Conservation (phyloP, 2,797 vertebrate species). For the Brachyalestes nurse region DNA sequence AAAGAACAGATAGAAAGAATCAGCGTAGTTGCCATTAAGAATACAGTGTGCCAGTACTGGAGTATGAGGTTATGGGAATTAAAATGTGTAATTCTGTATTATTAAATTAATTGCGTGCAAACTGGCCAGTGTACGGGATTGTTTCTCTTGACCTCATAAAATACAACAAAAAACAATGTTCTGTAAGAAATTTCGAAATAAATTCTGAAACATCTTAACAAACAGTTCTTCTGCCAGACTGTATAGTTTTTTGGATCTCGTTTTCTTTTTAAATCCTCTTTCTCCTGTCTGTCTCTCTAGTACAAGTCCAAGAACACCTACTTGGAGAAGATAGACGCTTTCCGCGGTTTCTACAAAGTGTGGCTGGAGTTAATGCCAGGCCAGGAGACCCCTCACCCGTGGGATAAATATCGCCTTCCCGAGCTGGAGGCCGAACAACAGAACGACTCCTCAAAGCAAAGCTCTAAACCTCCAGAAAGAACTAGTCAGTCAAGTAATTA, state of each 20-base stretch:
- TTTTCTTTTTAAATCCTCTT: not conserved
- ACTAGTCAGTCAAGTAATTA: not conserved
- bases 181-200: no score
- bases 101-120: no score
- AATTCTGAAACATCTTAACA: no score
- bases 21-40: no score
- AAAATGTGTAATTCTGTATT: no score
- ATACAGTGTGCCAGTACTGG: no score
- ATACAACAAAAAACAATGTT: no score
- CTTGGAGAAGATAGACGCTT: constrained; percentile 91
- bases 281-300: constrained; percentile 62
- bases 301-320: constrained; percentile 90
- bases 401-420: constrained; percentile 73
- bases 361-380: constrained; percentile 90
- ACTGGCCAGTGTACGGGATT: no score
- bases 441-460: not conserved
- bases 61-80: no score
- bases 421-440: constrained; percentile 22
- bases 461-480: not conserved
- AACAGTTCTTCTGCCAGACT: no score
- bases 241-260: not conserved
- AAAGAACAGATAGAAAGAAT: no score
- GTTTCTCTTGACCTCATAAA: no score
- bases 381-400: constrained; percentile 82
- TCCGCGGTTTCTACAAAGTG: constrained; percentile 91